phyloP scores from a whole-genome alignment of 1,140 invertebrate species.

The Bombus confusus region DNA sequence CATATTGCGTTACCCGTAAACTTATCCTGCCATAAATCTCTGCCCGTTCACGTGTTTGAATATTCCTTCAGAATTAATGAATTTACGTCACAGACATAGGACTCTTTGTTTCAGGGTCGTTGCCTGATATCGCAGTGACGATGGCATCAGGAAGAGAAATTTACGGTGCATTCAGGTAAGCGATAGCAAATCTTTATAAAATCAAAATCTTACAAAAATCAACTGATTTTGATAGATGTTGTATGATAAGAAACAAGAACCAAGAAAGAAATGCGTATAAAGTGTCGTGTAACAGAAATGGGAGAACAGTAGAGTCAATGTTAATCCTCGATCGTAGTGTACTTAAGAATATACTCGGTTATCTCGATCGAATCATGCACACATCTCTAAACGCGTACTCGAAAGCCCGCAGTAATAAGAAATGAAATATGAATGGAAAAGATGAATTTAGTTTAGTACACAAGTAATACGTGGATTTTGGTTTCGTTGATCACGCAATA shows the following conservation, averaged over 20 bases:
- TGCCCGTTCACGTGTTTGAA: not conserved
- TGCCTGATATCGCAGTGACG: conserved; percentile 73
- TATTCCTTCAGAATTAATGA: not conserved
- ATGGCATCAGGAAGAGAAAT: conserved; percentile 75
- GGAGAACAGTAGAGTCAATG: not conserved
- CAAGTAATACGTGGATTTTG: conserved; percentile 32
- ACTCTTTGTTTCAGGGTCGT: conserved; percentile 63
- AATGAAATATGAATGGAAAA: no score
- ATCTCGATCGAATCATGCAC: not conserved
- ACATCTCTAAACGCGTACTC: not conserved
- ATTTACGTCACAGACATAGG: conserved; percentile 3
- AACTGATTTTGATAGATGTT: not conserved
- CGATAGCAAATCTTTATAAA: not conserved
- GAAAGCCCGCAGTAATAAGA: not conserved
- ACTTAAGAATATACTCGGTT: not conserved
- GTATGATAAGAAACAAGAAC: not conserved
- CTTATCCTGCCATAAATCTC: not conserved
- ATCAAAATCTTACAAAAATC: not conserved
- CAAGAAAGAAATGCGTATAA: not conserved
- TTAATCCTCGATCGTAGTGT: not conserved
- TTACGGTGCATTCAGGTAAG: conserved; percentile 73
- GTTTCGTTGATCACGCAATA: not conserved
- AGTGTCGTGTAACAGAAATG: not conserved
- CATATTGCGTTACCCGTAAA: not conserved
- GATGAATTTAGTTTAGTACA: not conserved